Base-by-base conservation (phyloP, 1,140 invertebrate genomes). In the Sitodiplosis mosellana region DNA sequence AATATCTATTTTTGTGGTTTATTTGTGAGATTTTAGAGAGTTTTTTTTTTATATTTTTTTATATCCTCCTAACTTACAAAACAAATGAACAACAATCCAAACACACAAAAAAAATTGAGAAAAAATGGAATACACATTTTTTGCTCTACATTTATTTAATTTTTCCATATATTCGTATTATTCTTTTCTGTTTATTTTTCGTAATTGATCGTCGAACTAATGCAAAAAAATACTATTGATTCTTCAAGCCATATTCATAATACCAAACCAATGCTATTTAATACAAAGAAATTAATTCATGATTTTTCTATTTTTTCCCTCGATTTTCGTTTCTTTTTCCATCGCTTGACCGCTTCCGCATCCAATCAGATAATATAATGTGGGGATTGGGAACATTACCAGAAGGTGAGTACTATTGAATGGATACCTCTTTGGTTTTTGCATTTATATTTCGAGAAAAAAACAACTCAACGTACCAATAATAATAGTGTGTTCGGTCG, bases 371-470 rank as follows among this genome's bases (percentile, higher is more conserved):
- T 56, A 64, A 91, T 86, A 89, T 91, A 80, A 90, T 92, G 83
- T 92, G 88, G 88, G 89, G 87, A 71, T 78, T 92, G 79, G 87
- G 87, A 80, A 86, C 86, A 76, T 81, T 91, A 75, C 87, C 87
- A 73, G 87, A 92, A 76, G 87, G 88, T 91, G 77, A 84, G 84
- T 83, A 59, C 44, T 55, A 11, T 40, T 40, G 12, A 40, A 40
- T 15, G 3, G 37, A 40, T 18, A 40, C 4, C 37, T 4, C 37
- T 15, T 36, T 36, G 34, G 34, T 36, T 36, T 36, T 36, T 36
- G 34, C 8, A 36, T 36, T 36, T 10, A 41, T 43, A 12, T 17
- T 45, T 27, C 2, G 17, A n/a, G 10, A 2, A 33, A 45, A 45
- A 27, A 33, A 45, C 3, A 22, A 11, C 43, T 15, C 7, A 18